Evolutionary conservation across 1,140 invertebrate species (phyloP).

Genomic region (Drosophila chauvacae): DNA sequence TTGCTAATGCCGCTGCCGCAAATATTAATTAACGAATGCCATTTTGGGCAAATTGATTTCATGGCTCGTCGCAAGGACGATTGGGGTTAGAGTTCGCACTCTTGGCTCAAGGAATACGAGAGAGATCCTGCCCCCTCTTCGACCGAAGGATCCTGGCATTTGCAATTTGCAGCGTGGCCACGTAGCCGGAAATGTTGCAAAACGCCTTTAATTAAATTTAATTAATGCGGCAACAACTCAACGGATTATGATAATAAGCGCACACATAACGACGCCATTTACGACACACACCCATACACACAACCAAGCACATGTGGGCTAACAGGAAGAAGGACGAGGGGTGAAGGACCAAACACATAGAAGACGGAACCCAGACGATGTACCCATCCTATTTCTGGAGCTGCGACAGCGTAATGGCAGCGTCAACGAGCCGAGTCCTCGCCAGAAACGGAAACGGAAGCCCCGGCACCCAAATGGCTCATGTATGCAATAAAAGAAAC

Average conservation of each 20-base stretch:
- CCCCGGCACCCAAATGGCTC: constrained; percentile 79
- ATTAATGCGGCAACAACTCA: constrained; percentile 82
- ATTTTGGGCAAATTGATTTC: constrained; percentile 69
- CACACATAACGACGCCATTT: constrained; percentile 75
- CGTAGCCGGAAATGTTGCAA: constrained; percentile 75
- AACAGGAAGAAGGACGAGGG: neutral
- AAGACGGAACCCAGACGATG: constrained; percentile 49
- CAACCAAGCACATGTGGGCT: constrained; percentile 45
- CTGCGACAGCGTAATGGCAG: constrained; percentile 76
- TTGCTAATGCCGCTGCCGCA: constrained; percentile 55
- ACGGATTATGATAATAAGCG: constrained; percentile 84
- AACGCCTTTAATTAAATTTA: constrained; percentile 84
- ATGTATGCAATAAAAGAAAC: constrained; percentile 84
- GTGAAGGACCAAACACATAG: neutral
- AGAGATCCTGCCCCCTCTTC: neutral
- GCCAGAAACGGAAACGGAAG: constrained; percentile 63
- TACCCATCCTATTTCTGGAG: constrained; percentile 49
- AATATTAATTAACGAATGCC: constrained; percentile 73
- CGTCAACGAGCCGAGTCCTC: constrained; percentile 72
- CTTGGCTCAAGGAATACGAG: neutral
- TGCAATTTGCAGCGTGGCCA: constrained; percentile 73
- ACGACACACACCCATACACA: constrained; percentile 56
- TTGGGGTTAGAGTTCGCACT: constrained; percentile 22
- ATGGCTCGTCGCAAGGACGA: constrained; percentile 27
- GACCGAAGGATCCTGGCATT: constrained; percentile 11